These are phyloP conservation scores for Allygus modestus DNA, from an alignment of 2,888 invertebrate species.

Conservation along the genomic window DNA sequence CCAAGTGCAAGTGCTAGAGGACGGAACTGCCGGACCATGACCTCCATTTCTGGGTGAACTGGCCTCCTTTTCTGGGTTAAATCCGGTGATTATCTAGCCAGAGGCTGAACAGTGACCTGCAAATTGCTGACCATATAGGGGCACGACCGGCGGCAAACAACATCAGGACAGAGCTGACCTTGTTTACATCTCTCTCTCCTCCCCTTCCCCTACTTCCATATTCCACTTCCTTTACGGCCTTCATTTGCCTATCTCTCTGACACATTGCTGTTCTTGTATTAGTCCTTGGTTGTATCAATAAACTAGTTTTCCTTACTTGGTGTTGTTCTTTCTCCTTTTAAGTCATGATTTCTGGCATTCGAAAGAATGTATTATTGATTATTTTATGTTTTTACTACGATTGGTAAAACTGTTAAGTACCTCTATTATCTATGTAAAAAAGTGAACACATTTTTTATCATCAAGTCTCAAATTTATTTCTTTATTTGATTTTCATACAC, in stretches of 20 bases:
- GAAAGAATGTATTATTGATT: too few relatives aligned
- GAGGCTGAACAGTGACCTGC: constrained; percentile 6
- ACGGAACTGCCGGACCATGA: not conserved
- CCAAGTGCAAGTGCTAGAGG: not conserved
- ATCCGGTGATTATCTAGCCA: constrained; percentile 9
- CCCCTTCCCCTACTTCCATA: constrained; percentile 42
- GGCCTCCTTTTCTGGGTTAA: not conserved
- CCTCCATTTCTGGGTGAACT: not conserved
- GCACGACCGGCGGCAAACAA: not conserved
- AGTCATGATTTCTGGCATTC: not conserved
- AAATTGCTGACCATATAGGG: constrained; percentile 41
- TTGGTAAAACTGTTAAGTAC: too few relatives aligned
- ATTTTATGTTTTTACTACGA: too few relatives aligned
- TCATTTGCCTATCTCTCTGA: constrained; percentile 34
- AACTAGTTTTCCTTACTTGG: constrained; percentile 20
- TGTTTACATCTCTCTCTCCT: constrained; percentile 31
- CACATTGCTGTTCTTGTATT: constrained; percentile 18
- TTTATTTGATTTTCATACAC: too few relatives aligned
- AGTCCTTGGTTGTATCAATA: constrained; percentile 32
- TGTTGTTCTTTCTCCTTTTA: constrained; percentile 6
- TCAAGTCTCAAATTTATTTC: too few relatives aligned
- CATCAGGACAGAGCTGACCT: constrained; percentile 45
- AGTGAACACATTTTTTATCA: too few relatives aligned
- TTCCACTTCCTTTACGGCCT: constrained; percentile 25
- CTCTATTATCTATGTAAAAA: too few relatives aligned